A percentile compares a stretch with the other conserved stretches of the same genome.
Conservation (phyloP, 2,113 vertebrate genomes). For the Centropristis striata region DNA sequence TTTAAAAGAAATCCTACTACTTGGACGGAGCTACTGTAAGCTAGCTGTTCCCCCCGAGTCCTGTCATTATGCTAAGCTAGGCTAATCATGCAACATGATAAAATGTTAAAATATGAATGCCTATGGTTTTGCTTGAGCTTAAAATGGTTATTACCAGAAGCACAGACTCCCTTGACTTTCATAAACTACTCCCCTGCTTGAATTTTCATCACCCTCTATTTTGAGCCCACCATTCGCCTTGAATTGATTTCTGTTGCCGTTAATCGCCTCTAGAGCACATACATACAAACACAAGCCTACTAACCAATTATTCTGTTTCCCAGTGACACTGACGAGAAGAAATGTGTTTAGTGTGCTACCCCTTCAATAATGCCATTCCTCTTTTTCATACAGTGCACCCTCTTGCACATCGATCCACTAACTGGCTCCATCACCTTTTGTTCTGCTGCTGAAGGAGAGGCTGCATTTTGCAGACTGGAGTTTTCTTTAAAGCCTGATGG, state of each 20-base stretch:
- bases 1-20: too few species aligned
- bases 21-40: background rate
- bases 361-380: slow-evolving; percentile 48
- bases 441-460: slow-evolving; percentile 57
- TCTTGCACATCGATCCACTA: slow-evolving; percentile 68
- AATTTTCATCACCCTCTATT: background rate
- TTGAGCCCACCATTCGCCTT: background rate
- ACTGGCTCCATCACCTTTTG: slow-evolving; percentile 59
- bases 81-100: background rate
- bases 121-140: slow-evolving; percentile 11
- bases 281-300: slow-evolving; percentile 21
- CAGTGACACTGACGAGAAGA: slow-evolving; percentile 32
- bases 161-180: background rate
- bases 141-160: slow-evolving; percentile 19
- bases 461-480: slow-evolving; percentile 55
- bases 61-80: background rate
- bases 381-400: slow-evolving; percentile 46
- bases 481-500: slow-evolving; percentile 72
- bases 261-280: slow-evolving; percentile 19
- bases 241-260: slow-evolving; percentile 23
- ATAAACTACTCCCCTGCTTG: background rate
- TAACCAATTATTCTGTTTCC: slow-evolving; percentile 46
- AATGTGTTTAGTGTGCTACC: slow-evolving; percentile 30
- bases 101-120: background rate
- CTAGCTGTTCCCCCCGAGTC: background rate